These are phyloP conservation scores for Hemibagrus guttatus DNA, from an alignment of 2,797 vertebrate genomes.

Conservation along the genomic window DNA sequence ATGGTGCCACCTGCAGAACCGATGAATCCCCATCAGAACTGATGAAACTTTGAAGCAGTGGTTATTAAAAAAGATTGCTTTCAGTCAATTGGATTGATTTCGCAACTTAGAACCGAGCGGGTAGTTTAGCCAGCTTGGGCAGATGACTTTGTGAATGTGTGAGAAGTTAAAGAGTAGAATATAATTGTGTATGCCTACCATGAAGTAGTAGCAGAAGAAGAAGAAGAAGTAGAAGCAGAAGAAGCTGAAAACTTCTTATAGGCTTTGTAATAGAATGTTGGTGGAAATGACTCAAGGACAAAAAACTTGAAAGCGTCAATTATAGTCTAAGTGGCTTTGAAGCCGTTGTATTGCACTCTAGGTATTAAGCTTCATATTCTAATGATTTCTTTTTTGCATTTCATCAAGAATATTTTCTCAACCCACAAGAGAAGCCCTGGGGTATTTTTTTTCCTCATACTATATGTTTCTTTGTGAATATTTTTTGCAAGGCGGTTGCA, in stretches of 20 bases:
- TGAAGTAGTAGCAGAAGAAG: slow-evolving; percentile 5
- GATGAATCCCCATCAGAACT: slow-evolving; percentile 16
- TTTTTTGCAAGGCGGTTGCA: slow-evolving; percentile 40
- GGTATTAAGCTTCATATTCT: slow-evolving; percentile 55
- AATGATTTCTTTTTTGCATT: slow-evolving; percentile 54
- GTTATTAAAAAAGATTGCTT: slow-evolving; percentile 30
- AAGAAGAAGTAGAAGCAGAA: not conserved
- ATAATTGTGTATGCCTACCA: slow-evolving; percentile 40
- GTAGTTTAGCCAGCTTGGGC: not conserved
- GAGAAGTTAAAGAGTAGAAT: slow-evolving; percentile 14
- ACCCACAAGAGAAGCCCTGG: slow-evolving; percentile 52
- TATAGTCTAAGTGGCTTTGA: slow-evolving; percentile 60
- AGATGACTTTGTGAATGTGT: slow-evolving; percentile 23
- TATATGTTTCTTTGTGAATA: slow-evolving; percentile 59
- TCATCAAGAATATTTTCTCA: slow-evolving; percentile 52
- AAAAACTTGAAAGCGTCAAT: slow-evolving; percentile 59
- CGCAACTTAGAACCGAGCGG: slow-evolving; percentile 7
- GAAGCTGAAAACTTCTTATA: slow-evolving; percentile 32
- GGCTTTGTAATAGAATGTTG: slow-evolving; percentile 45
- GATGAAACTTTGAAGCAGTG: slow-evolving; percentile 15
- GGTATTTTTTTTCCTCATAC: slow-evolving; percentile 49
- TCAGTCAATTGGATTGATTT: slow-evolving; percentile 34
- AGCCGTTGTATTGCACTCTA: slow-evolving; percentile 52
- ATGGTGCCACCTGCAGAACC: slow-evolving; percentile 26
- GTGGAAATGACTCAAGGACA: slow-evolving; percentile 58